Evolutionary conservation across 1,140 invertebrate species (phyloP).

Genomic region (Stegodyphus mimosarum): DNA sequence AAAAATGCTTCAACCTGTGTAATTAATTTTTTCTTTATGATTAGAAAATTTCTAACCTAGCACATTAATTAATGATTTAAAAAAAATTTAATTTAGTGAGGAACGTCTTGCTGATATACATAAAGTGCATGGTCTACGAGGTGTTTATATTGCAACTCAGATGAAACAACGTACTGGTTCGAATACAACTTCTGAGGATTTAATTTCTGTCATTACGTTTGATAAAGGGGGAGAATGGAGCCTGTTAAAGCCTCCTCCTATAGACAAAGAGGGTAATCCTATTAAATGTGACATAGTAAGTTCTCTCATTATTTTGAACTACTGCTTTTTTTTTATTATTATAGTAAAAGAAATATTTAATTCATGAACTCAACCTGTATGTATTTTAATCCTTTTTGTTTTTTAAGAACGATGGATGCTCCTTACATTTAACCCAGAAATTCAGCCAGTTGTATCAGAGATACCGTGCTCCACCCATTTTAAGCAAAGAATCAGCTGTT

Average conservation of each 20-base stretch:
- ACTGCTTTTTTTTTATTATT: neutral
- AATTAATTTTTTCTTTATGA: no score
- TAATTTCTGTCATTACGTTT: slow-evolving; percentile 85
- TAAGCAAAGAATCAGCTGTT: slow-evolving; percentile 86
- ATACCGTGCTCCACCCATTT: slow-evolving; percentile 81
- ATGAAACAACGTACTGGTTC: slow-evolving; percentile 71
- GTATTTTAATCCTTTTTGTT: neutral
- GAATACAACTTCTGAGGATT: slow-evolving; percentile 75
- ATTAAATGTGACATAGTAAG: slow-evolving; percentile 74
- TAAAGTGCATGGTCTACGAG: slow-evolving; percentile 84
- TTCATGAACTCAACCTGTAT: no score
- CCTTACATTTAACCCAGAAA: slow-evolving; percentile 86
- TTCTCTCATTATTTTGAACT: neutral
- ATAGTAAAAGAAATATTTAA: neutral
- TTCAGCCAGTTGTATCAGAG: slow-evolving; percentile 85
- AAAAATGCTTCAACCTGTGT: no score
- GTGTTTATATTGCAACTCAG: slow-evolving; percentile 90
- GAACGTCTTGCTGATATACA: slow-evolving; percentile 90
- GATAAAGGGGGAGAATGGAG: slow-evolving; percentile 88
- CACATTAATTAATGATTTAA: no score
- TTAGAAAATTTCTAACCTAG: no score
- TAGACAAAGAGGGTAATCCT: slow-evolving; percentile 76
- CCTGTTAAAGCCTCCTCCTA: slow-evolving; percentile 75
- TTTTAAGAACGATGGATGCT: slow-evolving; percentile 75
- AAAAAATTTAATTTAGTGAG: slow-evolving; percentile 72